These are phyloP conservation scores for Perognathus longimembris DNA, from an alignment of 2,113 vertebrate species.

Conservation along the genomic window DNA sequence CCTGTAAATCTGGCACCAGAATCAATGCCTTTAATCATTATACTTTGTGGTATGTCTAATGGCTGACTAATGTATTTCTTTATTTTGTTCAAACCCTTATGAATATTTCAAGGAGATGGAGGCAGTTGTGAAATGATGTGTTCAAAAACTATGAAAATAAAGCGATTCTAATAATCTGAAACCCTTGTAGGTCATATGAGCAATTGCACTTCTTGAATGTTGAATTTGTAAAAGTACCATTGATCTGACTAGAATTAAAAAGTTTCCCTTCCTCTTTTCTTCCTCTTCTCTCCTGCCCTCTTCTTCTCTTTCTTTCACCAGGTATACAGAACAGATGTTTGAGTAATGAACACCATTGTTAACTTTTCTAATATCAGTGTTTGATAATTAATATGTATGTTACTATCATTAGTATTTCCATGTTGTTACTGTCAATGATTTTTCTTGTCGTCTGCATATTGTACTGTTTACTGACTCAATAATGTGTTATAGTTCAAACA, in stretches of 20 bases:
- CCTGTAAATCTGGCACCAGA: background rate
- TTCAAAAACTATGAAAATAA: background rate
- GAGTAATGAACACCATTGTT: background rate
- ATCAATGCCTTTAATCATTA: background rate
- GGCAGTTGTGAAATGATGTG: background rate
- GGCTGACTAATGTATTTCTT: background rate
- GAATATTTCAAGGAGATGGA: background rate
- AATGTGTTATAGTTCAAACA: slow-evolving; percentile 13
- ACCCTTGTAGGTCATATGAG: background rate
- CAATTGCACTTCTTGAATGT: background rate
- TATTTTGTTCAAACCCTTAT: background rate
- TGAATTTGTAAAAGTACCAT: background rate
- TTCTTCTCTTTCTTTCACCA: background rate
- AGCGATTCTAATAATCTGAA: slow-evolving; percentile 19
- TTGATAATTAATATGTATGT: background rate
- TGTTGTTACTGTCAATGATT: background rate
- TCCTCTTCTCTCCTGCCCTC: too few species aligned
- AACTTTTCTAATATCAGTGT: background rate
- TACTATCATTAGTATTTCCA: background rate
- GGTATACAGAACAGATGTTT: background rate
- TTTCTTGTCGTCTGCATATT: background rate
- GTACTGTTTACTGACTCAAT: background rate
- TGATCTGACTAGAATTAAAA: background rate
- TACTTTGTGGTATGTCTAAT: background rate
- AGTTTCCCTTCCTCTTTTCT: background rate